Evolutionary conservation across 2,113 vertebrate species (phyloP).

Genomic region (Probosciger aterrimus): DNA sequence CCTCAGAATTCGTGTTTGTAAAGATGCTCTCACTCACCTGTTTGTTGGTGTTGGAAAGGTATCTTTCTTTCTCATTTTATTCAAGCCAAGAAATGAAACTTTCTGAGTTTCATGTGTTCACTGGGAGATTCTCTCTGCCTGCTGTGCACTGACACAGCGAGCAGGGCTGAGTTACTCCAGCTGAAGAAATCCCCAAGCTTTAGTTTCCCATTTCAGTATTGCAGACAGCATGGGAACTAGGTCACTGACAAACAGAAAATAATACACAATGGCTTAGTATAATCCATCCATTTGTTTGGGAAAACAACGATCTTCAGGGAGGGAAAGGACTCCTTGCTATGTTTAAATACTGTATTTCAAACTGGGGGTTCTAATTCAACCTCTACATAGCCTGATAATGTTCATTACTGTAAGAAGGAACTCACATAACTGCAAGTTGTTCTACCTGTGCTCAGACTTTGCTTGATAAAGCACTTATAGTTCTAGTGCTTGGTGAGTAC

Average conservation of each 20-base stretch:
- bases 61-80: not conserved
- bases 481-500: accelerated
- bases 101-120: not conserved
- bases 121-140: not conserved
- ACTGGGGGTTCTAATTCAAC: not conserved
- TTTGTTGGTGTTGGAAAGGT: not conserved
- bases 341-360: not conserved
- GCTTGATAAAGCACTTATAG: not conserved
- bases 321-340: not conserved
- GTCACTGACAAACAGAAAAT: not conserved
- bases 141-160: accelerated
- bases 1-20: not conserved
- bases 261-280: not conserved
- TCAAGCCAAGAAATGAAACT: not conserved
- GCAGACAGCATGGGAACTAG: not conserved
- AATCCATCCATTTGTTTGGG: not conserved
- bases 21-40: not conserved
- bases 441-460: not conserved
- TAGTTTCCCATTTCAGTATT: not conserved
- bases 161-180: not conserved
- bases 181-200: not conserved
- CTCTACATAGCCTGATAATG: not conserved
- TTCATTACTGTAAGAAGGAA: not conserved
- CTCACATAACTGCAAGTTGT: not conserved
- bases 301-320: not conserved